Percentiles rank a stretch among this genome's conserved stretches.
Conservation (phyloP, 2,113 vertebrate species). For the Lophura nycthemera region DNA sequence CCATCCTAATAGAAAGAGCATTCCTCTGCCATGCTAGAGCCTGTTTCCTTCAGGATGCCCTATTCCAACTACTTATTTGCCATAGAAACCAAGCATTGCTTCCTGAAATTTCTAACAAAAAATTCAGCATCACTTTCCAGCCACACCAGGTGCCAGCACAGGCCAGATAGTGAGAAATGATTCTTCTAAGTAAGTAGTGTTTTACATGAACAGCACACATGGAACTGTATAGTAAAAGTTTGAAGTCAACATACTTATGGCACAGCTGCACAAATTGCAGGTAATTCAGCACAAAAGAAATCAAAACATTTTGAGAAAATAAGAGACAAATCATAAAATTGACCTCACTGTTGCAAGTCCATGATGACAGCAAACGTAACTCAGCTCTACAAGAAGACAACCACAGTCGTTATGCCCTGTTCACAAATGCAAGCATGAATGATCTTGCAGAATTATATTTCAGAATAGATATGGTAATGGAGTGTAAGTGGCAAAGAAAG, state of each 20-base stretch:
- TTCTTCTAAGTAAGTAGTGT: too few relatives aligned
- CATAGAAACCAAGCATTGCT: neutral
- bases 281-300: conserved; percentile 25
- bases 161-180: neutral
- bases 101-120: neutral
- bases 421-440: conserved; percentile 56
- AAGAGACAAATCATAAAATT: conserved; percentile 31
- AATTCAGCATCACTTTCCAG: neutral
- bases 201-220: neutral
- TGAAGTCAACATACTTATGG: neutral
- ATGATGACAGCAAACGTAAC: conserved; percentile 44
- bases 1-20: neutral
- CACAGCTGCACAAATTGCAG: neutral
- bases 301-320: conserved; percentile 46
- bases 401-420: conserved; percentile 18
- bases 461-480: neutral
- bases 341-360: conserved; percentile 60
- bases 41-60: neutral
- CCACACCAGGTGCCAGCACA: neutral
- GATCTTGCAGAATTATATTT: conserved; percentile 28
- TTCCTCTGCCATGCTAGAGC: neutral
- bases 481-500: neutral
- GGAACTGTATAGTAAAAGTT: neutral
- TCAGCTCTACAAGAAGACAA: conserved; percentile 74
- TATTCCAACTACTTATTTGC: neutral